Evolutionary conservation across 1,140 invertebrate genomes (phyloP).

Genomic region (Hylyphantes graminicola): DNA sequence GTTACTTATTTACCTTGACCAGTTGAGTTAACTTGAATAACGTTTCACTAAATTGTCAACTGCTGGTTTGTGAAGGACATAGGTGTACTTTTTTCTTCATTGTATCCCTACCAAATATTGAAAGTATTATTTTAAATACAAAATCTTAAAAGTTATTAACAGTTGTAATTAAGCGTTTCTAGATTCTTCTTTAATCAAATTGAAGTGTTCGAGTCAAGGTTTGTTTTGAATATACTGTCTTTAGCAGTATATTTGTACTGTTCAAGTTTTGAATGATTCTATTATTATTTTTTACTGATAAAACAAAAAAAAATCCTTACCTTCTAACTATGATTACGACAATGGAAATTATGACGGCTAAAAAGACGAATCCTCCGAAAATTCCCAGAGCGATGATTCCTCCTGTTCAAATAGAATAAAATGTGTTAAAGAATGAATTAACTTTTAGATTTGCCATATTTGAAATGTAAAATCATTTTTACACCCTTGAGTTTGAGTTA

Average conservation of each 20-base stretch:
- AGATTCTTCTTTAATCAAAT: too few relatives aligned
- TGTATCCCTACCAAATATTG: constrained; percentile 23
- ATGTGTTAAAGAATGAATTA: too few relatives aligned
- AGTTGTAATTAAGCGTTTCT: too few relatives aligned
- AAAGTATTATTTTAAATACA: neutral
- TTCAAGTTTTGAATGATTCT: too few relatives aligned
- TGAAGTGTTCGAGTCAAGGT: too few relatives aligned
- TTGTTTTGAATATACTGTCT: too few relatives aligned
- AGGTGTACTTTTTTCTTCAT: constrained; percentile 9
- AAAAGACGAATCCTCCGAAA: constrained; percentile 89
- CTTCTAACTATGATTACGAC: constrained; percentile 89
- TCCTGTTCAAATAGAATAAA: constrained; percentile 61
- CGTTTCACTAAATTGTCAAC: constrained; percentile 19
- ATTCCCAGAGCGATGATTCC: constrained; percentile 89
- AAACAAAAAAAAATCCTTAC: constrained; percentile 70
- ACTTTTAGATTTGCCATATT: too few relatives aligned
- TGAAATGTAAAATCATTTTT: too few relatives aligned
- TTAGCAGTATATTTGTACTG: too few relatives aligned
- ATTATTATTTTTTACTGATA: neutral
- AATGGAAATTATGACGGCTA: constrained; percentile 88
- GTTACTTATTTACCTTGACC: neutral
- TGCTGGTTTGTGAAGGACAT: constrained; percentile 17
- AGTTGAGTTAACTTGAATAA: neutral
- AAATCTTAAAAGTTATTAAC: too few relatives aligned
- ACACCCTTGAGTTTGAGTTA: too few relatives aligned